phyloP scores from a whole-genome alignment of 2,797 vertebrate genomes.

The Anniella stebbinsi region DNA sequence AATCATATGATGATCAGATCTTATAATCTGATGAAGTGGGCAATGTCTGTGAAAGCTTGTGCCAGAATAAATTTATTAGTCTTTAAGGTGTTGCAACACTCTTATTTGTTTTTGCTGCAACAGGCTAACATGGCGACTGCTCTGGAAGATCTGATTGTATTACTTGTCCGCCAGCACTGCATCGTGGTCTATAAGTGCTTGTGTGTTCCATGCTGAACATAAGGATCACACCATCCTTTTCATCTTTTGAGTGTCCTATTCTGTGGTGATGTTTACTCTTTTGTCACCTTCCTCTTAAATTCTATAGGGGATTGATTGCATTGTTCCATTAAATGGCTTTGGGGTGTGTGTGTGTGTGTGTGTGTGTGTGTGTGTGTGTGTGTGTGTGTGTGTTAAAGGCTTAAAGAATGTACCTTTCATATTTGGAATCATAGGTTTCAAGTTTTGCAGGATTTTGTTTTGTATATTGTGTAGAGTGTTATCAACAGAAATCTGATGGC shows the following conservation, averaged over 20 bases:
- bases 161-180: background rate
- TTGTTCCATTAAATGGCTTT: background rate
- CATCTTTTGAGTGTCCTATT: background rate
- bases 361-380: background rate
- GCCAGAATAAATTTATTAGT: too few relatives aligned
- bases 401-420: background rate
- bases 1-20: background rate
- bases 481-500: background rate
- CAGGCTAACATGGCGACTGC: too few relatives aligned
- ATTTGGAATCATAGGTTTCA: background rate
- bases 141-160: too few relatives aligned
- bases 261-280: background rate
- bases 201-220: background rate
- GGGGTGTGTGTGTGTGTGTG: background rate
- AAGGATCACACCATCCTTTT: background rate
- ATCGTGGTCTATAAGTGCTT: background rate
- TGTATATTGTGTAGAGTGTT: background rate
- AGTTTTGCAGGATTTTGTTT: background rate
- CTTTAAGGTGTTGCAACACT: too few relatives aligned
- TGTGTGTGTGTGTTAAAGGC: too few relatives aligned
- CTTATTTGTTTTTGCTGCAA: too few relatives aligned
- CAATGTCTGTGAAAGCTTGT: too few relatives aligned
- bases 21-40: background rate
- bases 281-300: background rate
- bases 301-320: background rate